phyloP scores from a whole-genome alignment of 2,797 vertebrate genomes.

The Microchirus variegatus region DNA sequence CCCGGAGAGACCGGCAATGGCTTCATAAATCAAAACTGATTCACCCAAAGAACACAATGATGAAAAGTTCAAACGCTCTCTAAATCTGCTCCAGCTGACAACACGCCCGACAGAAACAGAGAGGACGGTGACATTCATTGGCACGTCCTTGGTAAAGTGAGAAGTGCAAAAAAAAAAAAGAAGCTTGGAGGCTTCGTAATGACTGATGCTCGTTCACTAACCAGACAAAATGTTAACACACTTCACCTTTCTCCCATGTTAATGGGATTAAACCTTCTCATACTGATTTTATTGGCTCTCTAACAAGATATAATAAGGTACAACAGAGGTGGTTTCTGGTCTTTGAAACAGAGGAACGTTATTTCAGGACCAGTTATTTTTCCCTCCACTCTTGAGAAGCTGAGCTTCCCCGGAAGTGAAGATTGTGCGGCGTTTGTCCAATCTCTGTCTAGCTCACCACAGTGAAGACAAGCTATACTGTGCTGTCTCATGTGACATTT shows the following conservation, averaged over 20 bases:
- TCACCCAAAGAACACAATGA: slow-evolving; percentile 28
- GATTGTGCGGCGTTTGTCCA: too few relatives aligned
- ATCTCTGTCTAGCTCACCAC: too few relatives aligned
- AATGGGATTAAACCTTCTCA: too few relatives aligned
- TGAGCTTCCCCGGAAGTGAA: too few relatives aligned
- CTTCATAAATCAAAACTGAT: slow-evolving; percentile 41
- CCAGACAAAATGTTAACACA: background rate
- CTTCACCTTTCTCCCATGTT: background rate
- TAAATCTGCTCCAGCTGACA: slow-evolving; percentile 24
- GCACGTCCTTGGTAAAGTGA: slow-evolving; percentile 6
- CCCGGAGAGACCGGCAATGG: slow-evolving; percentile 11
- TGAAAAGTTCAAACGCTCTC: slow-evolving; percentile 17
- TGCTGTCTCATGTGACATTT: too few relatives aligned
- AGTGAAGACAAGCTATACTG: too few relatives aligned
- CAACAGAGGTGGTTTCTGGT: too few relatives aligned
- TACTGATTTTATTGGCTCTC: too few relatives aligned
- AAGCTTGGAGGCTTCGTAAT: slow-evolving; percentile 2
- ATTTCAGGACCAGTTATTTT: too few relatives aligned
- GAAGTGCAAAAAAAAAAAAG: slow-evolving; percentile 22
- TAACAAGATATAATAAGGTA: too few relatives aligned
- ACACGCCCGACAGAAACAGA: slow-evolving; percentile 8
- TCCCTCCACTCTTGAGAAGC: too few relatives aligned
- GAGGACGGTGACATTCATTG: background rate
- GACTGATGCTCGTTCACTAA: background rate
- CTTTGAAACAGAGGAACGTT: too few relatives aligned